phyloP scores from a whole-genome alignment of 2,888 invertebrate species.

The Nephrotoma appendiculata region DNA sequence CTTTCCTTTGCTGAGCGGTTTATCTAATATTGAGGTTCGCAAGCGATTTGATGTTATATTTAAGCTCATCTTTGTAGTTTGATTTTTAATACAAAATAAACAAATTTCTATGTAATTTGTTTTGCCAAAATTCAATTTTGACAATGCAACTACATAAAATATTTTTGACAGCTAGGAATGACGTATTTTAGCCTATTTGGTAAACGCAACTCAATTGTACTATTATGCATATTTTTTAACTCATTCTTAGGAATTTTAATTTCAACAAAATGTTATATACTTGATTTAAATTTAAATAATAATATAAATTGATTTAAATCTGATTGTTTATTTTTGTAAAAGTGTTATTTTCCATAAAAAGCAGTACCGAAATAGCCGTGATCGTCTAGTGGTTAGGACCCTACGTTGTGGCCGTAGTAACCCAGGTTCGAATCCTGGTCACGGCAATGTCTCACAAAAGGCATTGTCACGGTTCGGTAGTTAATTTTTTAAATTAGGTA shows the following conservation, averaged over 20 bases:
- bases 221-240: too few species aligned
- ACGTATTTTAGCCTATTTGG: background rate
- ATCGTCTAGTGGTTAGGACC: slow-evolving; percentile 34
- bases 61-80: background rate
- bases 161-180: background rate
- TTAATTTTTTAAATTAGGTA: too few species aligned
- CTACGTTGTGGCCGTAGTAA: slow-evolving; percentile 47
- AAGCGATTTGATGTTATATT: slow-evolving; percentile 23
- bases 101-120: background rate
- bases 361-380: slow-evolving; percentile 9
- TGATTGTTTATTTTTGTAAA: too few species aligned
- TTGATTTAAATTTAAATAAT: too few species aligned
- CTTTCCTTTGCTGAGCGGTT: slow-evolving; percentile 82
- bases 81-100: background rate
- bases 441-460: slow-evolving; percentile 21
- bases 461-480: slow-evolving; percentile 8
- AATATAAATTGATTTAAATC: too few species aligned
- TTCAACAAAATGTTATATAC: too few species aligned
- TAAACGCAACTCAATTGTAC: background rate
- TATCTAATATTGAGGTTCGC: slow-evolving; percentile 57
- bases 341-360: too few species aligned
- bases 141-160: background rate
- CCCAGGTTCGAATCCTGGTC: slow-evolving; percentile 48
- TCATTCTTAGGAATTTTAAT: too few species aligned
- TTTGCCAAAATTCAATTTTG: background rate